These are phyloP conservation scores for Tholera decimalis DNA, from an alignment of 2,888 invertebrate species.

Conservation along the genomic window DNA sequence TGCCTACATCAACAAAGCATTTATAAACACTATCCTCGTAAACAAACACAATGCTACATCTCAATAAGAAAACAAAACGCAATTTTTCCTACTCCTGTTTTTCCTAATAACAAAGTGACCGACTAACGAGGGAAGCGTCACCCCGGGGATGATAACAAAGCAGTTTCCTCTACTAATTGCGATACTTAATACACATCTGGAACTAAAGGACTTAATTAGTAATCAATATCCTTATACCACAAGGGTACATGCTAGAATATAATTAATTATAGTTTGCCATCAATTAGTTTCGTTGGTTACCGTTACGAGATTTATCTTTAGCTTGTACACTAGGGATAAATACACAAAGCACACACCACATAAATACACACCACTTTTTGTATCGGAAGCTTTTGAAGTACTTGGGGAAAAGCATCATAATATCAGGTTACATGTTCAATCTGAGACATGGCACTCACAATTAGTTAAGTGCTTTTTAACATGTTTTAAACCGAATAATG, in stretches of 20 bases:
- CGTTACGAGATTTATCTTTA: constrained; percentile 5
- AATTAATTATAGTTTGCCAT: constrained; percentile 49
- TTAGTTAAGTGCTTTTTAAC: too few species aligned
- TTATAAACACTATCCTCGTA: background rate
- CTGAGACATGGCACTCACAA: too few species aligned
- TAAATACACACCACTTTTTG: too few species aligned
- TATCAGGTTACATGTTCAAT: too few species aligned
- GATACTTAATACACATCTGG: constrained; percentile 55
- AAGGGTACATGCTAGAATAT: constrained; percentile 20
- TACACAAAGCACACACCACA: too few species aligned
- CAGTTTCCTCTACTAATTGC: constrained; percentile 44
- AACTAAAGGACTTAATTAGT: constrained; percentile 53
- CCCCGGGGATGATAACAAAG: constrained; percentile 44
- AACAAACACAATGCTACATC: too few species aligned
- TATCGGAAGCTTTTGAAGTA: too few species aligned
- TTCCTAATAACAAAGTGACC: constrained; percentile 21
- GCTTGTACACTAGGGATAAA: too few species aligned
- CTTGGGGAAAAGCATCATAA: too few species aligned
- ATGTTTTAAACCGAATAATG: too few species aligned
- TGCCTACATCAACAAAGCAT: background rate
- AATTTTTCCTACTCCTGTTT: constrained; percentile 9
- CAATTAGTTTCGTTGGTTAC: constrained; percentile 18
- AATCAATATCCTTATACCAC: constrained; percentile 50
- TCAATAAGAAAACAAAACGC: background rate
- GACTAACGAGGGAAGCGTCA: constrained; percentile 41